Base-by-base conservation (phyloP, 2,797 vertebrate species). In the Huso huso region DNA sequence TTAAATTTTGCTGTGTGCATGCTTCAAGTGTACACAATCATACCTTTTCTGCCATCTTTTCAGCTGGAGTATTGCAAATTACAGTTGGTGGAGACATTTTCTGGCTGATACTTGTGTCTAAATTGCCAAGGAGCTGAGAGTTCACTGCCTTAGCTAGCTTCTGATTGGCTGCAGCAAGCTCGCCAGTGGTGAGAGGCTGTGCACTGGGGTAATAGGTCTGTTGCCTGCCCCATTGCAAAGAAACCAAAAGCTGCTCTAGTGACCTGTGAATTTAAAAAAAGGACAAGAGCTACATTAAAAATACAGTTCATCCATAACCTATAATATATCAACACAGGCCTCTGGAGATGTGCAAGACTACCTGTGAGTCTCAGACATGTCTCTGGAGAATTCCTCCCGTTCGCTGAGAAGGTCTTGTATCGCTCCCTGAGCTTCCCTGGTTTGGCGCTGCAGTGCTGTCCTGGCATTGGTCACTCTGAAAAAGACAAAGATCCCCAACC, bases 21-120 rank as follows among this genome's bases (percentile, higher is more conserved):
- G 9, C 12, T 23, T 51, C 11, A 12, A 10, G 4, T 8, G 48
- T 18, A 49, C 53, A 50, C 15, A 58, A 49, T 1, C 6, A 73
- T 83, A 98, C 96, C 92, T 90, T 95, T 84, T 96, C 94, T 2
- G 96, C 96, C 97, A 98, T 99, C 83, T 97, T 98, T 78, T 99
- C 96, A 7, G 95, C 95, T 6, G 95, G 95, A 0, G 94, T 98
- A 82, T 75, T 95, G 78, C 90, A 94, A 63, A 95, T 85, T 61
- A 95, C 92, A 18, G 87, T 80, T 23, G 77, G 0, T 6, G 78
- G 10, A 9, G 81, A 67, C 2, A 70, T 75, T 78, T 85, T 91
- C 75, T 89, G 76, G 52, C 75, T 73, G 67, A 66, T 77, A 1
- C 63, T 79, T n/a, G 73, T 70, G 49, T 77, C 80, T 55, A 82